Base-by-base conservation (phyloP, 1,140 invertebrate species). In the Bactericera cockerelli region DNA sequence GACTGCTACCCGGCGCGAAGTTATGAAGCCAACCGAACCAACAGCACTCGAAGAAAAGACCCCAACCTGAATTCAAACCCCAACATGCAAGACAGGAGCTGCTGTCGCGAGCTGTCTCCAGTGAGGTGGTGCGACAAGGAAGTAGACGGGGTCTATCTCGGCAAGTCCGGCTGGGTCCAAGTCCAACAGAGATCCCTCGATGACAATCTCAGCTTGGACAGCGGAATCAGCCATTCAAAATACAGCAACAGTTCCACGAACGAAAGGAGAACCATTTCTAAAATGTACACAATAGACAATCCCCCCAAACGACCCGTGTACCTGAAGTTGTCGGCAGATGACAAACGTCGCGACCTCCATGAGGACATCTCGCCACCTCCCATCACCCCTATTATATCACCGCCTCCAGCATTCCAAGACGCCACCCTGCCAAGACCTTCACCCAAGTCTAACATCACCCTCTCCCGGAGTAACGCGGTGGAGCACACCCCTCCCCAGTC, bases 81-180 rank as follows among this genome's bases (percentile, higher is more conserved):
- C 42, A 22, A 55, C 13, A n/a, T 55, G 22, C 22, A 56, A 24
- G 55, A 56, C 22, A 6, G 26, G 11, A 8, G 4, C 31, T 73
- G 70, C 61, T 74, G 73, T 61, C 67, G 77, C 8, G 78, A 80
- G 63, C 65, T 80, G 24, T 80, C 78, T 0, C 78, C 78, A 4
- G 77, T 80, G 1, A 70, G 77, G 59, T 80, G 78, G 78, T 77
- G 76, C 66, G 77, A 80, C 60, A 67, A 73, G 2, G 77, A 80
- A 63, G 77, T 79, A 0, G 76, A 79, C 62, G 77, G 77, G 2
- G 77, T 79, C 3, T 79, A 77, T 62, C 62, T 79, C 3, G 76
- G 75, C 1, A 68, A 75, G 57, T 79, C 77, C 0, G 78, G 77
- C 2, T 78, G 77, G 77, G 77, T 78, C 3, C 77, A 79, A 61